Percentiles rank a stretch among this genome's conserved stretches.
Conservation (phyloP, 2,888 invertebrate species). For the Platycheirus rosarum region DNA sequence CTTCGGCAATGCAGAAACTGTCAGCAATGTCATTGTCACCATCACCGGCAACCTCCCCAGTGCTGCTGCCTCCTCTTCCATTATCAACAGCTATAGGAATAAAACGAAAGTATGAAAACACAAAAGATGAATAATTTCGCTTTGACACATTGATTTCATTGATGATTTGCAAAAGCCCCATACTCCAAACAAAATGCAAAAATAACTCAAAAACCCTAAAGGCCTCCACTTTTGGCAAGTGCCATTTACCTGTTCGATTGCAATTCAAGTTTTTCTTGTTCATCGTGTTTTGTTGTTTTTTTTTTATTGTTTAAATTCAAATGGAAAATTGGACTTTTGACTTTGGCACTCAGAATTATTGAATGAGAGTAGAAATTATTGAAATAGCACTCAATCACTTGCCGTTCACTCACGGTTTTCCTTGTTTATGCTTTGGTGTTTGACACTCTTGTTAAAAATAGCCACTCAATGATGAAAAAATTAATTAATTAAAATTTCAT, state of each 20-base stretch:
- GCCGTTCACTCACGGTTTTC: too few species aligned
- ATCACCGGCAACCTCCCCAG: not conserved
- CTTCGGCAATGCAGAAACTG: not conserved
- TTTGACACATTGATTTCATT: conserved; percentile 40
- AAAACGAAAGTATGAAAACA: conserved; percentile 60
- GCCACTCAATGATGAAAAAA: not conserved
- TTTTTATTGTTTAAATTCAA: not conserved
- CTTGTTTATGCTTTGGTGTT: too few species aligned
- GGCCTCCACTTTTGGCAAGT: conserved; percentile 20
- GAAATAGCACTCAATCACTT: conserved; percentile 32
- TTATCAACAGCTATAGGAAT: conserved; percentile 2
- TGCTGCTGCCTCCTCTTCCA: not conserved
- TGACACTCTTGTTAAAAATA: too few species aligned
- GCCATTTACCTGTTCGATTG: conserved; percentile 64
- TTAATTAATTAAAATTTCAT: conserved; percentile 4
- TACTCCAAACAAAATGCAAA: not conserved
- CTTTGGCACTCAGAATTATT: conserved; percentile 16
- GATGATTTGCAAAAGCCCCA: not conserved
- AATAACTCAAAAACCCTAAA: conserved; percentile 14
- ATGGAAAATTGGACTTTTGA: conserved; percentile 32
- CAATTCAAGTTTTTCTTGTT: conserved; percentile 48
- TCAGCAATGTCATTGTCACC: conserved; percentile 9
- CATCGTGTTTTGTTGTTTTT: conserved; percentile 32
- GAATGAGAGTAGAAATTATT: too few species aligned
- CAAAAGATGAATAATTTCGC: conserved; percentile 39